Evolutionary conservation across 1,140 invertebrate genomes (phyloP), one percentile per base, ranked within the genome.

Genomic region (Heliconius himera): DNA sequence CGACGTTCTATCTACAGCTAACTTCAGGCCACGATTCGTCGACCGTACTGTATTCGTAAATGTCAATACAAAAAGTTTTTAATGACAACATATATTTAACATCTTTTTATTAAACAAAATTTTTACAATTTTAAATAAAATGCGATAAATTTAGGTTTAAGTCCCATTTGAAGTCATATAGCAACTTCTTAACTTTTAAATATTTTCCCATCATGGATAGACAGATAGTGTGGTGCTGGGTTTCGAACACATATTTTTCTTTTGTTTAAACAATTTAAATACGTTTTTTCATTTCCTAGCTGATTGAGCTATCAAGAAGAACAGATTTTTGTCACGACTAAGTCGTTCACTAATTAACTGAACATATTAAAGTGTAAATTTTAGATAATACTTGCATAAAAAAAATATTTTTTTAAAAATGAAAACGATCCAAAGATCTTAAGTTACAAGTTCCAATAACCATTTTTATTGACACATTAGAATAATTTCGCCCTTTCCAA

Each of bases 401-500:
- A 60, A 60, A 66, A 66, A 13, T 66, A 22, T 22, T 26, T 22
- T 60, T 22, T 9, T 26, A 60, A n/a, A 60, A 22, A 60, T 11
- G 0, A 56, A 66, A 66, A 29, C 11, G 8, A 56, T 56, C 54
- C n/a, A 8, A n/a, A n/a, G n/a, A n/a, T n/a, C n/a, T n/a, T n/a
- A 29, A 29, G 26, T 66, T 66, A 29, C 60, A 66, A 66, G 60
- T 29, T 29, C 26, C 22, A 66, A 66, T 66, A 66, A 29, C 22
- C 60, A 66, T 26, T 66, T 46, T 29, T 66, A 29, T 66, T 66
- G 60, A 66, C 60, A 66, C 60, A 66, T 66, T 66, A 29, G 60
- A 66, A 66, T 66, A 26, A 66, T 29, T 29, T n/a, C n/a, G n/a
- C n/a, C n/a, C n/a, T n/a, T n/a, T 13, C n/a, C 13, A 66, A 46